Conservation (phyloP, 2,888 invertebrate species). For the Plagodis dolabraria region DNA sequence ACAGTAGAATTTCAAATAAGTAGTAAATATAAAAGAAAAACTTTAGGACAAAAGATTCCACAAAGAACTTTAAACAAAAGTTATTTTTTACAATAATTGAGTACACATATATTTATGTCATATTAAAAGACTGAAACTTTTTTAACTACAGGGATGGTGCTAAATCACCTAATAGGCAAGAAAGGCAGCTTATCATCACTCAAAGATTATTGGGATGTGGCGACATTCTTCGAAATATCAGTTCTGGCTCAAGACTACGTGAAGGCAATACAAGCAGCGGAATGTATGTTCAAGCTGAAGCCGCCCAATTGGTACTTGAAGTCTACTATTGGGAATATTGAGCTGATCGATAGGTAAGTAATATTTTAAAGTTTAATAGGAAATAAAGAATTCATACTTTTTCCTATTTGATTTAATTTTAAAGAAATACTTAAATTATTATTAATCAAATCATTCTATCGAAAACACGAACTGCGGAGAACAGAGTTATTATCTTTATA, state of each 20-base stretch:
- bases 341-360: conserved; percentile 90
- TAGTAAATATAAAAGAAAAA: too few species aligned
- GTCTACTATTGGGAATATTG: conserved; percentile 98
- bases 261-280: conserved; percentile 98
- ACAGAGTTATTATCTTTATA: too few species aligned
- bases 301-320: conserved; percentile 98
- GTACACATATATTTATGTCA: too few species aligned
- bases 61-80: too few species aligned
- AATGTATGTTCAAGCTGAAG: conserved; percentile 96
- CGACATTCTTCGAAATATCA: conserved; percentile 99
- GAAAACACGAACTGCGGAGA: too few species aligned
- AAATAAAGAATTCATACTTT: too few species aligned
- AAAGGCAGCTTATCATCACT: conserved; percentile 97
- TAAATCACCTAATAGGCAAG: conserved; percentile 98
- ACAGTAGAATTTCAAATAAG: too few species aligned
- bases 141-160: conserved; percentile 89
- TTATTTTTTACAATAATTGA: too few species aligned
- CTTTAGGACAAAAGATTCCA: too few species aligned
- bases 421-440: too few species aligned
- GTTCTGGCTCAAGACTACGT: conserved; percentile 98
- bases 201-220: conserved; percentile 99
- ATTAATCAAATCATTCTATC: too few species aligned
- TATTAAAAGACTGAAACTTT: background rate
- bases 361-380: too few species aligned
- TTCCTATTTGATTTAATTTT: background rate